Evolutionary conservation across 2,888 invertebrate genomes (phyloP), one percentile per base, ranked within the genome.

Genomic region (Nysson spinosus): DNA sequence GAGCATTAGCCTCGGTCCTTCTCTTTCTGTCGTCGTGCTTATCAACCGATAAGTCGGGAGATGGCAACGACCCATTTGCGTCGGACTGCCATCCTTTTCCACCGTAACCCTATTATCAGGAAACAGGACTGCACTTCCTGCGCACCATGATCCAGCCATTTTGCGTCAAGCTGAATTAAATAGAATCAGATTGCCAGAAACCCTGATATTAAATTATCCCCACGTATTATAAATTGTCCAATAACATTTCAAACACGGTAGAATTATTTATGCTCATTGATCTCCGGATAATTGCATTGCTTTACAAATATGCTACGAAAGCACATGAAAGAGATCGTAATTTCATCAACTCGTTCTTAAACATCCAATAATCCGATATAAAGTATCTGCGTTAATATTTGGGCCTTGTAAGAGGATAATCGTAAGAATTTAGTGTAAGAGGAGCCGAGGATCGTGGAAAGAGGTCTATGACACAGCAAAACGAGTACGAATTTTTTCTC

Each of bases 31-130:
- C 65, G 37, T 58, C 49, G 40, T 50, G 62, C 62, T 72, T 72
- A 72, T 72, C 70, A 51, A 34, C 47, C 70, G 72, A 72, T 71
- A 72, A 72, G 62, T 63, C 52, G 49, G 30, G 28, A 57, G 67
- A 66, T 62, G 58, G 26, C 62, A 37, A 62, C 66, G 62, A 60
- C 49, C 70, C 71, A 66, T 71, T 71, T 71, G 58, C 62, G 26
- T 37, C 20, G 57, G 39, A 14, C 32, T 14, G 32, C 17, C 50
- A 49, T 43, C 39, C 66, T 52, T 67, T 62, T 72, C 65, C 56
- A 49, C 44, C 52, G 55, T 39, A 56, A 47, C 56, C 55, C 62
- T 63, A 66, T 67, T 54, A 66, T 60, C 67, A 40, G 16, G 5
- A 51, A 37, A 65, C 65, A 50, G 30, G 44, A 47, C 42, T 30